phyloP scores from a whole-genome alignment of 2,113 vertebrate genomes.

The Callithrix jacchus region DNA sequence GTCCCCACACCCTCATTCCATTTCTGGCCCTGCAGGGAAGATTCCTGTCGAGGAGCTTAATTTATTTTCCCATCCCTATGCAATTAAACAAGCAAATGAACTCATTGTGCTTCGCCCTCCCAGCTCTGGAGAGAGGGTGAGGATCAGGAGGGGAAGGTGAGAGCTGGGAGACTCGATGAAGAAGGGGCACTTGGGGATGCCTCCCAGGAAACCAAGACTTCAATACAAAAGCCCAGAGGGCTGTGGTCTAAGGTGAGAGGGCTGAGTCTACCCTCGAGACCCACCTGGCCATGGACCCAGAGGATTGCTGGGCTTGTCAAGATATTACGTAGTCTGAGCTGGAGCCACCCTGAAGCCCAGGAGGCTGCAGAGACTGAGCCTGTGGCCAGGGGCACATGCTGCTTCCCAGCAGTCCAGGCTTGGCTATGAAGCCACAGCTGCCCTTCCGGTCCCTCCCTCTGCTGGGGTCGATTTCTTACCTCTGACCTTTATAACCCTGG shows the following conservation, averaged over 20 bases:
- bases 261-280: background rate
- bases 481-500: background rate
- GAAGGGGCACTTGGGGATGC: background rate
- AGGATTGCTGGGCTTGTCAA: background rate
- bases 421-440: background rate
- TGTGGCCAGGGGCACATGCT: rapidly evolving
- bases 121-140: slow-evolving; percentile 67
- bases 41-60: slow-evolving; percentile 83
- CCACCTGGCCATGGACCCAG: background rate
- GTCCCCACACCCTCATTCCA: background rate
- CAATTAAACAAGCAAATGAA: slow-evolving; percentile 86
- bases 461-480: background rate
- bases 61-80: slow-evolving; percentile 84
- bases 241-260: background rate
- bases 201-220: background rate
- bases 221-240: background rate
- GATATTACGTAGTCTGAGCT: background rate
- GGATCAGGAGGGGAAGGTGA: background rate
- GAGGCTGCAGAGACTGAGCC: background rate
- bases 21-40: slow-evolving; percentile 50
- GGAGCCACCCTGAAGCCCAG: background rate
- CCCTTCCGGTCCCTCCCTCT: background rate
- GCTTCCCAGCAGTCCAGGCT: background rate
- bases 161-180: background rate
- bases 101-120: slow-evolving; percentile 84